Evolutionary conservation across 1,140 invertebrate species (phyloP).

Genomic region (Drosophila eugracilis): DNA sequence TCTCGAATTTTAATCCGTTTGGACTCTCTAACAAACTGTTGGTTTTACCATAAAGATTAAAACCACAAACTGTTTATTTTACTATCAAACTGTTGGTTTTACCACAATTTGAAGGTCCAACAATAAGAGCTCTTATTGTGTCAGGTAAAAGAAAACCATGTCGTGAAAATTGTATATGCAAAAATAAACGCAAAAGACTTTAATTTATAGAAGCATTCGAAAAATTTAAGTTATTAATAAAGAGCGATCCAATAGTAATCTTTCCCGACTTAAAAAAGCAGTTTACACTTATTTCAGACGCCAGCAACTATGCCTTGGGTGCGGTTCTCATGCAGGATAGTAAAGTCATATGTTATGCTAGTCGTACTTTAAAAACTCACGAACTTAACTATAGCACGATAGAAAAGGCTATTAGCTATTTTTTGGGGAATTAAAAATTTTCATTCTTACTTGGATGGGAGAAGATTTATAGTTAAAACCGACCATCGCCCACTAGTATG

Average conservation of each 20-base stretch:
- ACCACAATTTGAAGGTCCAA: too few species aligned
- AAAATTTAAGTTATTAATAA: slow-evolving; percentile 6
- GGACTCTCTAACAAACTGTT: too few species aligned
- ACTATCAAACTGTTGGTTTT: too few species aligned
- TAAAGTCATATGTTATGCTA: slow-evolving; percentile 1
- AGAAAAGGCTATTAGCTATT: slow-evolving; percentile 25
- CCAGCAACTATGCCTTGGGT: slow-evolving; percentile 24
- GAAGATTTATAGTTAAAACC: slow-evolving; percentile 13
- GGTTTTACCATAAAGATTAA: too few species aligned
- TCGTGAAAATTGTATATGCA: too few species aligned
- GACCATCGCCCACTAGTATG: slow-evolving; percentile 19
- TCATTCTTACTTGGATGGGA: slow-evolving; percentile 21
- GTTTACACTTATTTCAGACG: slow-evolving; percentile 30
- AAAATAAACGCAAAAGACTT: slow-evolving; percentile 24
- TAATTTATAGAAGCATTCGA: slow-evolving; percentile 5
- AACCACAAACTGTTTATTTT: too few species aligned
- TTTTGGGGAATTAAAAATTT: slow-evolving; percentile 27
- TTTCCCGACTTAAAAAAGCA: slow-evolving; percentile 26
- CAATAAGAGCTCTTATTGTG: too few species aligned
- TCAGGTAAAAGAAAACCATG: too few species aligned
- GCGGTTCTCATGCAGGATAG: slow-evolving; percentile 22
- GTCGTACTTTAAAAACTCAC: not conserved
- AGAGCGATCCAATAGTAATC: not conserved
- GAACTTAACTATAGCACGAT: slow-evolving; percentile 15
- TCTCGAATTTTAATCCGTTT: too few species aligned